Evolutionary conservation across 2,113 vertebrate genomes (phyloP).

Genomic region (Pao palembangensis): DNA sequence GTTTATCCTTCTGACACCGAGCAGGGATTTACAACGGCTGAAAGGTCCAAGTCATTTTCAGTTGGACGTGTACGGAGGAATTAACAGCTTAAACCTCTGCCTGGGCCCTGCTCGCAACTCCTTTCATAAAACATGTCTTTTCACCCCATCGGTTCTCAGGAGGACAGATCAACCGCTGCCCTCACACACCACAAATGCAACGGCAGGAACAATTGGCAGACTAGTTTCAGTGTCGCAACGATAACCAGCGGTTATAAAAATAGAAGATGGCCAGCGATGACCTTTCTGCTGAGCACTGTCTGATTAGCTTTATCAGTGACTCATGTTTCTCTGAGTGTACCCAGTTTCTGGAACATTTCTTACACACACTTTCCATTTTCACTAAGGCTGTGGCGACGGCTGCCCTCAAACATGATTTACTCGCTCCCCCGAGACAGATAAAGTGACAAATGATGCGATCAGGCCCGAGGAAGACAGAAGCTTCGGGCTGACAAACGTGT

Average conservation of each 20-base stretch:
- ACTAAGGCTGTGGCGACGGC: not conserved
- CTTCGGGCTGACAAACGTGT: constrained; percentile 1
- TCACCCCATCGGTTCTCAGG: constrained; percentile 18
- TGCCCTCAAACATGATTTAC: constrained; percentile 6
- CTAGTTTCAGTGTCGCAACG: not conserved
- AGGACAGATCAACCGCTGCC: not conserved
- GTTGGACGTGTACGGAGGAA: constrained; percentile 22
- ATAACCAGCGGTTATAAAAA: not conserved
- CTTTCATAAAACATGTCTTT: constrained; percentile 26
- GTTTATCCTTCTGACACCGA: constrained; percentile 29
- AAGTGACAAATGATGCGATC: constrained; percentile 15
- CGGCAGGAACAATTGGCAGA: no score
- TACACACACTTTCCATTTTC: constrained; percentile 26
- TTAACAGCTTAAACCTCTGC: constrained; percentile 25
- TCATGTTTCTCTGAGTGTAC: constrained; percentile 15
- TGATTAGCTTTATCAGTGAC: constrained; percentile 26
- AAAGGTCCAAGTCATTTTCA: constrained; percentile 34
- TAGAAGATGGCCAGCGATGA: not conserved
- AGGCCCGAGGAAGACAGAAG: constrained; percentile 4
- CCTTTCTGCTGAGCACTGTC: not conserved
- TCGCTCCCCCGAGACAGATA: constrained; percentile 5
- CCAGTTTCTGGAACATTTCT: constrained; percentile 4
- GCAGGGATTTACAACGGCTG: constrained; percentile 22
- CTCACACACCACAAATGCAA: no score
- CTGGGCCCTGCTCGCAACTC: constrained; percentile 13